Conservation (phyloP, 2,113 vertebrate species). For the Anarrhichthys ocellatus region DNA sequence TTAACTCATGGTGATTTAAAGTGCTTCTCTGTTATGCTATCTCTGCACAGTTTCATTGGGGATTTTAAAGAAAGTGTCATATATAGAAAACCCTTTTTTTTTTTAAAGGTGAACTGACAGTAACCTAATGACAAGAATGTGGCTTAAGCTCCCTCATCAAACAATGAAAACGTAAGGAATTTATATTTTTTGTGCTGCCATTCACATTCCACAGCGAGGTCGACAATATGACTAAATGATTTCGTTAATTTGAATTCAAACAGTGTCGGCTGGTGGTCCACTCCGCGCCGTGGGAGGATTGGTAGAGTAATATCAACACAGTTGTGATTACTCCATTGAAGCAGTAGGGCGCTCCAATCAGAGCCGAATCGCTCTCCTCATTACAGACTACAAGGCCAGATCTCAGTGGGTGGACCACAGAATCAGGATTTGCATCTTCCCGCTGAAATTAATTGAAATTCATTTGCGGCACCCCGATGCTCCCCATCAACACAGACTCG, state of each 20-base stretch:
- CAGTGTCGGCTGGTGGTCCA: slow-evolving; percentile 68
- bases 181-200: slow-evolving; percentile 34
- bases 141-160: slow-evolving; percentile 8
- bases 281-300: slow-evolving; percentile 55
- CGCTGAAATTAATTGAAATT: slow-evolving; percentile 70
- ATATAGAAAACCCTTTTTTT: neutral
- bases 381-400: slow-evolving; percentile 70
- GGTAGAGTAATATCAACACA: slow-evolving; percentile 73
- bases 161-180: slow-evolving; percentile 4
- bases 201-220: slow-evolving; percentile 45
- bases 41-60: neutral
- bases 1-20: neutral
- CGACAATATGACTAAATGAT: slow-evolving; percentile 63
- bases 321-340: slow-evolving; percentile 74
- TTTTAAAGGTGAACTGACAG: neutral
- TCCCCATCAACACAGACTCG: slow-evolving; percentile 57
- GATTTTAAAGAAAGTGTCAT: neutral
- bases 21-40: neutral
- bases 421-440: slow-evolving; percentile 60
- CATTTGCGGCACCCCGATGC: slow-evolving; percentile 63
- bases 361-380: slow-evolving; percentile 66
- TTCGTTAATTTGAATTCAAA: slow-evolving; percentile 75
- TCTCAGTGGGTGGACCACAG: slow-evolving; percentile 71
- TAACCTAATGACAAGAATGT: slow-evolving; percentile 8
- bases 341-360: slow-evolving; percentile 71